Evolutionary conservation across 2,797 vertebrate genomes (phyloP).

Genomic region (Oryzias sinensis): DNA sequence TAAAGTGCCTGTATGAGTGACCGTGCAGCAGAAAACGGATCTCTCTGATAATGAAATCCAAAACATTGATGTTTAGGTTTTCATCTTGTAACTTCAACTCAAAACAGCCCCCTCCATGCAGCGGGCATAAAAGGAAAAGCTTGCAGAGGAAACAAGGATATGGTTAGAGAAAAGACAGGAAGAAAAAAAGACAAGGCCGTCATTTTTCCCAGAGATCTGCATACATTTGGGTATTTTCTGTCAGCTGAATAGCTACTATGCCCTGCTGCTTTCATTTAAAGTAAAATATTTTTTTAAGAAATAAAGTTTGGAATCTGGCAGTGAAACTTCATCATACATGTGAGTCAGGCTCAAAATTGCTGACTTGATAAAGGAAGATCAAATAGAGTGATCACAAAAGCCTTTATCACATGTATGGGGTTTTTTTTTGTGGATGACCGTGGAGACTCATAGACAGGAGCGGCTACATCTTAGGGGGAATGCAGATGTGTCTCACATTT

Average conservation of each 20-base stretch:
- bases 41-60: slow-evolving; percentile 60
- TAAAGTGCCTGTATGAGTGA: slow-evolving; percentile 63
- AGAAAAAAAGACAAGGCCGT: slow-evolving; percentile 27
- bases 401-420: too few relatives aligned
- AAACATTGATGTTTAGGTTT: slow-evolving; percentile 48
- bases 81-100: slow-evolving; percentile 46
- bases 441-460: too few relatives aligned
- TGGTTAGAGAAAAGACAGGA: slow-evolving; percentile 8
- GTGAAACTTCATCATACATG: too few relatives aligned
- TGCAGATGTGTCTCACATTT: too few relatives aligned
- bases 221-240: slow-evolving; percentile 1
- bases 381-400: too few relatives aligned
- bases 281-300: too few relatives aligned
- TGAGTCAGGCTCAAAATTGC: too few relatives aligned
- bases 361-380: too few relatives aligned
- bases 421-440: too few relatives aligned
- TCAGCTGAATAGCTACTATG: background rate
- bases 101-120: slow-evolving; percentile 47
- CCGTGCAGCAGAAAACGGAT: slow-evolving; percentile 61
- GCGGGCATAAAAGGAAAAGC: slow-evolving; percentile 50
- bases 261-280: too few relatives aligned
- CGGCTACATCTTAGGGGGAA: too few relatives aligned
- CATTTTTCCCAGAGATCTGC: slow-evolving; percentile 36
- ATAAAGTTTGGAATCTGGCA: too few relatives aligned
- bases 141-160: slow-evolving; percentile 45